A percentile compares a stretch with the other conserved stretches of the same genome.
Conservation (phyloP, 2,888 invertebrate species). For the Syrista parreyssii region DNA sequence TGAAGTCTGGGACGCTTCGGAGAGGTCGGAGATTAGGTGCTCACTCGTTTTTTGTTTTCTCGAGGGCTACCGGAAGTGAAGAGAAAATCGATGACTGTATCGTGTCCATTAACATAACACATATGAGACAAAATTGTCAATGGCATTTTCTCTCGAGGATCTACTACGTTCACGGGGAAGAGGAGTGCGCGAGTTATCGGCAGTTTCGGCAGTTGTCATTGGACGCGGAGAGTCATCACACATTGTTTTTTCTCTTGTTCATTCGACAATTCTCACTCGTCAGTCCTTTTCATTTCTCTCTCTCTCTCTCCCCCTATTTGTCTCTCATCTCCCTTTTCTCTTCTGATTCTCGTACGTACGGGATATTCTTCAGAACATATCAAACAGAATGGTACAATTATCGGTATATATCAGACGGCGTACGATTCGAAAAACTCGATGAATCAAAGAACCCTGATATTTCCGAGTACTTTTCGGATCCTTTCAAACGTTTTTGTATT, state of each 20-base stretch:
- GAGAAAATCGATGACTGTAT: neutral
- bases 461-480: slow-evolving; percentile 4
- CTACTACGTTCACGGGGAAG: no score
- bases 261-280: neutral
- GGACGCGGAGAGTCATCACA: slow-evolving; percentile 6
- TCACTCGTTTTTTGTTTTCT: slow-evolving; percentile 1
- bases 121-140: no score
- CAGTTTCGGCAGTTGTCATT: slow-evolving; percentile 19
- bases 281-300: no score
- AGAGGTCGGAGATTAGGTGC: slow-evolving; percentile 9
- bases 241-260: neutral
- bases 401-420: slow-evolving; percentile 14
- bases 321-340: no score
- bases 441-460: slow-evolving; percentile 1
- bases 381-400: slow-evolving; percentile 19
- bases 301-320: no score
- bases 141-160: no score
- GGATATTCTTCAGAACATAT: slow-evolving; percentile 19
- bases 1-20: slow-evolving; percentile 14
- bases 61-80: neutral
- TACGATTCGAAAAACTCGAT: neutral
- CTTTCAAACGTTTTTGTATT: neutral
- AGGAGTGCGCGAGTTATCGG: neutral
- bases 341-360: slow-evolving; percentile 12
- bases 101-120: no score